Base-by-base conservation (phyloP, 1,140 invertebrate species). In the Drosophila auraria region DNA sequence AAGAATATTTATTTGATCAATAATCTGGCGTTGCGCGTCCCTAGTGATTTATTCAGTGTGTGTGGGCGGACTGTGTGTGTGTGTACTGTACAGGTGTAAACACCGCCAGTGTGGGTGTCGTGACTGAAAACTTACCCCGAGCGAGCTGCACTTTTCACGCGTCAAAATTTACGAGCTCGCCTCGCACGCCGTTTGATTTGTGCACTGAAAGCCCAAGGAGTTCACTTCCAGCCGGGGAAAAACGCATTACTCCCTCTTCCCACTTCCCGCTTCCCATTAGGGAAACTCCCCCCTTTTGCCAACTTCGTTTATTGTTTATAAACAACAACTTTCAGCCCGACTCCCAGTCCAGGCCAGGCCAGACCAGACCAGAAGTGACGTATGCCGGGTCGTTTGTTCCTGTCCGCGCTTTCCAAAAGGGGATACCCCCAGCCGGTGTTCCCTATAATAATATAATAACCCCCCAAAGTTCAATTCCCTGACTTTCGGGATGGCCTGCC, bases 281-380 rank as follows among this genome's bases (percentile, higher is more conserved):
- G 17, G 20, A 40, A 49, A 50, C 23, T 50, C 38, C 57, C 45
- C 60, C 49, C 25, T 11, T 30, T 50, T 42, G 54, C 45, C 69
- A 70, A 75, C 69, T 84, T 87, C 84, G 84, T 87, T 87, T 87
- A 87, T 90, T 87, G 84, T 87, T 84, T 87, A 90, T 87, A 87
- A 87, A 87, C 84, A 87, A 87, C 83, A 90, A 90, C 86, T 75
- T 71, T 42, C 49, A 66, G 59, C 78, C 49, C 69, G 62, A 69
- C 62, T 61, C 68, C 33, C 53, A 20, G 33, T 6, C 17, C 33
- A 30, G 30, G 30, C 17, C 33, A 30, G 30, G 30, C 30, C 61
- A 75, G 66, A 57, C 62, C 68, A 20, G 20, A 20, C 20, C 20
- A 51, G 27, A 36, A 58, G 66, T 89, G 83, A 87, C 83, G 83